These are phyloP conservation scores for Shargacucullia verbasci DNA, from an alignment of 2,888 invertebrate species.

Conservation along the genomic window DNA sequence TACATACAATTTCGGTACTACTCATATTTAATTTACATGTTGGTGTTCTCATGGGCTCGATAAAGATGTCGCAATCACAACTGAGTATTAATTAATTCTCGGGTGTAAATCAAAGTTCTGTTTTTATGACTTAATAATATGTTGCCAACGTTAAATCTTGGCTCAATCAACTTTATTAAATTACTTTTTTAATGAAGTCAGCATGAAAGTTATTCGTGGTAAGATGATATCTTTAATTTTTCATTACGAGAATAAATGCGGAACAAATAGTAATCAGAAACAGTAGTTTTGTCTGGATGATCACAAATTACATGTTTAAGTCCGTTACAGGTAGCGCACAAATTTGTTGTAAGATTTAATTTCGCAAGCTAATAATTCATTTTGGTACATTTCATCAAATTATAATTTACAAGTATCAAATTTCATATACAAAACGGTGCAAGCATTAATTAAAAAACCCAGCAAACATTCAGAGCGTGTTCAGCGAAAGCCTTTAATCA, in stretches of 20 bases:
- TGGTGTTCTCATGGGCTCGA: constrained; percentile 39
- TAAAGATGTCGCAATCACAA: constrained; percentile 52
- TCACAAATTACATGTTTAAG: constrained; percentile 54
- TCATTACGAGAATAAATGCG: constrained; percentile 52
- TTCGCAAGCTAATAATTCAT: constrained; percentile 50
- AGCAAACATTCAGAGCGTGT: constrained; percentile 69
- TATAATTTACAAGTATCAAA: constrained; percentile 62
- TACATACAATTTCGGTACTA: constrained; percentile 26
- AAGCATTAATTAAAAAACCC: constrained; percentile 66
- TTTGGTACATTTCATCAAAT: constrained; percentile 61
- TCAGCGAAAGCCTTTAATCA: constrained; percentile 72
- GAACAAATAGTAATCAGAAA: constrained; percentile 53
- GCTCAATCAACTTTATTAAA: constrained; percentile 59
- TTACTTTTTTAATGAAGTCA: constrained; percentile 58
- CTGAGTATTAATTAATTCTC: constrained; percentile 51
- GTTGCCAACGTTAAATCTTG: constrained; percentile 46
- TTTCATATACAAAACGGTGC: constrained; percentile 63
- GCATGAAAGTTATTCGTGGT: constrained; percentile 49
- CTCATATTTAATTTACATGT: constrained; percentile 31
- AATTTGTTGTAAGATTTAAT: constrained; percentile 50
- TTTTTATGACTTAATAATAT: constrained; percentile 57
- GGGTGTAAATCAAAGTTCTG: constrained; percentile 53
- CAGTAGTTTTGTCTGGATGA: constrained; percentile 57
- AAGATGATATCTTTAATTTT: constrained; percentile 53
- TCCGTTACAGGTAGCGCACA: constrained; percentile 31